Evolutionary conservation across 2,888 invertebrate genomes (phyloP), one percentile per base, ranked within the genome.

Genomic region (Gymnocheta viridis): DNA sequence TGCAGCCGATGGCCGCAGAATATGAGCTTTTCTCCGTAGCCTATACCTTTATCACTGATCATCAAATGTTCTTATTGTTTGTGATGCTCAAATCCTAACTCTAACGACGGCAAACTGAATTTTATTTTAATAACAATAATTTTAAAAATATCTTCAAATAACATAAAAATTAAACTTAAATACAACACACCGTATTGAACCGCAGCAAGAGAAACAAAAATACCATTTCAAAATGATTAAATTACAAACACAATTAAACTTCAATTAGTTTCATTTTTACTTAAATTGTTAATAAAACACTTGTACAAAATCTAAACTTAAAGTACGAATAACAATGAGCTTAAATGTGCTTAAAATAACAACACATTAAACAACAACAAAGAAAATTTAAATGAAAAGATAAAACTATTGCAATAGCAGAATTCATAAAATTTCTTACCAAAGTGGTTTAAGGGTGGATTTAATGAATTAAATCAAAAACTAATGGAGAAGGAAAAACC

Each of bases 221-320:
- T 7, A 17, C 17, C 17, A 29, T n/a, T 41, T 60, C n/a, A 67
- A 51, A 67, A 24, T 67, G 35, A 51, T 67, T 67, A 60, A 72
- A 38, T 67, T 67, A 35, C 67, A 51, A 51, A 51, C 67, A n/a
- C 67, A 35, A 67, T 67, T 38, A 67, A 67, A 67, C 67, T 17
- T 38, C 32, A 51, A 67, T 51, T 67, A 67, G 51, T 66, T 49
- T 22, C 2, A 51, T 27, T 24, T n/a, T 51, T 22, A 67, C 24
- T 66, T 64, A 29, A 49, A n/a, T 49, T 35, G n/a, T 19, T 6
- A 22, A 67, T 24, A 51, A 5, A 12, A 24, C 49, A 24, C 49
- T 51, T 27, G 51, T 27, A 24, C 4, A 22, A 67, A 35, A 56
- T 32, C 35, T 22, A 35, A 19, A 60, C 19, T 60, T 60, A 38